Evolutionary conservation across 2,797 vertebrate genomes (phyloP).

Genomic region (Harpagifer antarcticus): DNA sequence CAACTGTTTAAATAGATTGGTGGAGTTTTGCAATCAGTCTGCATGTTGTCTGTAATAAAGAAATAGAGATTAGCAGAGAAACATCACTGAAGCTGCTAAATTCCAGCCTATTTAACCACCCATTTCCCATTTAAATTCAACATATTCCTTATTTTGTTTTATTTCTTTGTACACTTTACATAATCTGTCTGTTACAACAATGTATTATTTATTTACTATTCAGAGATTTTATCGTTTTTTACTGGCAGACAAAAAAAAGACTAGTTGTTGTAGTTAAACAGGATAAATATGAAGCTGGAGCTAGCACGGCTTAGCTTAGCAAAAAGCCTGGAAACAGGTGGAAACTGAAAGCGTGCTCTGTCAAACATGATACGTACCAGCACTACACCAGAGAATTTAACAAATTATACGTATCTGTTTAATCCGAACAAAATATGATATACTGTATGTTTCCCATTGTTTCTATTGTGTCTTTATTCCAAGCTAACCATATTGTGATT

Average conservation of each 20-base stretch:
- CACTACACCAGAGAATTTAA: no score
- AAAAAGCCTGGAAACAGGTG: no score
- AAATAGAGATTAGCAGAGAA: background rate
- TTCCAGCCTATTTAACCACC: background rate
- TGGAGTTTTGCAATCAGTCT: background rate
- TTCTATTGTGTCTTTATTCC: no score
- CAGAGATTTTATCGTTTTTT: background rate
- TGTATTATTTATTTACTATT: background rate
- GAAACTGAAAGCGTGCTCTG: no score
- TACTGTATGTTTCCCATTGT: no score
- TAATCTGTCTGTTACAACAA: background rate
- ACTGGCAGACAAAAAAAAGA: background rate
- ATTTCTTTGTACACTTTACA: background rate
- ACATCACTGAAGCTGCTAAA: background rate
- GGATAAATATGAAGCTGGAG: background rate
- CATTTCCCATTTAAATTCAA: background rate
- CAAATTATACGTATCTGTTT: no score
- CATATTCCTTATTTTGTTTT: background rate
- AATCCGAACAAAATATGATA: no score
- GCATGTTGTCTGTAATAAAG: no score
- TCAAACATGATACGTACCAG: no score
- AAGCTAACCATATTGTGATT: no score
- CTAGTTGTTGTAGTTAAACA: background rate
- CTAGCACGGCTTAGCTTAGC: no score
- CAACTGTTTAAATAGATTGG: conserved; percentile 5